phyloP scores from a whole-genome alignment of 2,888 invertebrate genomes.

The Brachypterus glaber region DNA sequence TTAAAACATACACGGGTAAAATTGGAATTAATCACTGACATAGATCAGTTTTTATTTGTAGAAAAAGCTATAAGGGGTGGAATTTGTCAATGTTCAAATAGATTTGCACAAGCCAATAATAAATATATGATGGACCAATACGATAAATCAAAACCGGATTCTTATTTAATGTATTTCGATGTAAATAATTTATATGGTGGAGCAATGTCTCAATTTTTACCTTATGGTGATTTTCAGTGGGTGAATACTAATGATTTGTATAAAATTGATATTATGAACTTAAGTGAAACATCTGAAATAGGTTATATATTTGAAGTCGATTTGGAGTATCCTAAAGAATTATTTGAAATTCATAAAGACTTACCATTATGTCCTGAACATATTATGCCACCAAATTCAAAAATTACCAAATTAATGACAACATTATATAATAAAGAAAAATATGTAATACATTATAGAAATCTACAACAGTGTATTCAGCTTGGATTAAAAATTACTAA shows the following conservation, averaged over 20 bases:
- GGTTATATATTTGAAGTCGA: constrained; percentile 36
- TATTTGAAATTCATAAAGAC: constrained; percentile 31
- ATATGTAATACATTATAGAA: no score
- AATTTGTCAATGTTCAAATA: constrained; percentile 23
- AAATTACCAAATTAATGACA: no score
- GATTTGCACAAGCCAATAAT: constrained; percentile 33
- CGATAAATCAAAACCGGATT: constrained; percentile 20
- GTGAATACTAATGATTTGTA: constrained; percentile 11
- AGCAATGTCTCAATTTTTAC: constrained; percentile 25
- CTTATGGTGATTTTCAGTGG: constrained; percentile 27
- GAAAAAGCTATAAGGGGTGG: constrained; percentile 30
- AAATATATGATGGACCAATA: constrained; percentile 27
- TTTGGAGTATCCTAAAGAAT: constrained; percentile 33
- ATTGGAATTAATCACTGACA: constrained; percentile 26
- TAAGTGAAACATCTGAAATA: constrained; percentile 13
- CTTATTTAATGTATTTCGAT: constrained; percentile 29
- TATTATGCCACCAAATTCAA: no score
- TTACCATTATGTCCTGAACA: constrained; percentile 24
- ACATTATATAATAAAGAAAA: no score
- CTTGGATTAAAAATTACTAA: no score
- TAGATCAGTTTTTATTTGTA: constrained; percentile 28
- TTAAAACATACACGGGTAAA: constrained; percentile 22
- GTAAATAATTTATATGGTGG: constrained; percentile 28
- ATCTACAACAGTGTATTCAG: no score
- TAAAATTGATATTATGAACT: constrained; percentile 9